Base-by-base conservation (phyloP, 1,140 invertebrate species). In the Macrobrachium nipponense region DNA sequence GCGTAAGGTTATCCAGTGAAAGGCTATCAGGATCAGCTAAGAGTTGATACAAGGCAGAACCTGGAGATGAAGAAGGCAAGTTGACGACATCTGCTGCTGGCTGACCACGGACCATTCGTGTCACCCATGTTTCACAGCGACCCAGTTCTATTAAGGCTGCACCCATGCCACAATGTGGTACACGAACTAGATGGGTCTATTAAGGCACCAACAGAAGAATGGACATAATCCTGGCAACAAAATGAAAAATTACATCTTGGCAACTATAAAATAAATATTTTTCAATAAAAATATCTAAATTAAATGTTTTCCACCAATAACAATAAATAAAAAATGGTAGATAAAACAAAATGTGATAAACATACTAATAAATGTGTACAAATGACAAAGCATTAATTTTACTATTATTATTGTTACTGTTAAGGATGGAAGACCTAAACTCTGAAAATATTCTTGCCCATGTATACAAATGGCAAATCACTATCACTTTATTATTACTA, bases 11-110 rank as follows among this genome's bases (percentile, higher is more conserved):
- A 77, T 94, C 94, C 61, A 95, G 90, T 87, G 92, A 91, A 4
- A 94, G 93, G 88, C 92, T 92, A 91, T 95, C 94, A 17, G 94
- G 93, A 89, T 94, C 93, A 8, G 92, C 92, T 60, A 94, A 90
- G 23, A 95, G 91, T 89, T 93, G 92, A 88, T 94, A 94, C 15
- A 95, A 91, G 6, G 93, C 93, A 4, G 94, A 94, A n/a, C 94
- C 94, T 66, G 93, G 92, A 88, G 93, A 83, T 8, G 88, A 84
- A n/a, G 93, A 86, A 93, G 92, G 93, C 44, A 94, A 91, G 88
- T 93, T 92, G 66, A 91, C 91, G 20, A 92, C 89, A 89, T 94
- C 92, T 78, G 92, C 91, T 8, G 90, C 78, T 23, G 90, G 89
- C 89, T 93, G 92, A 88, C 91, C 93, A 79, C 92, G 91, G 73